Percentiles rank a stretch among this genome's conserved stretches.
Evolutionary conservation across 2,888 invertebrate species (phyloP).

Genomic region (Caenorhabditis angaria): DNA sequence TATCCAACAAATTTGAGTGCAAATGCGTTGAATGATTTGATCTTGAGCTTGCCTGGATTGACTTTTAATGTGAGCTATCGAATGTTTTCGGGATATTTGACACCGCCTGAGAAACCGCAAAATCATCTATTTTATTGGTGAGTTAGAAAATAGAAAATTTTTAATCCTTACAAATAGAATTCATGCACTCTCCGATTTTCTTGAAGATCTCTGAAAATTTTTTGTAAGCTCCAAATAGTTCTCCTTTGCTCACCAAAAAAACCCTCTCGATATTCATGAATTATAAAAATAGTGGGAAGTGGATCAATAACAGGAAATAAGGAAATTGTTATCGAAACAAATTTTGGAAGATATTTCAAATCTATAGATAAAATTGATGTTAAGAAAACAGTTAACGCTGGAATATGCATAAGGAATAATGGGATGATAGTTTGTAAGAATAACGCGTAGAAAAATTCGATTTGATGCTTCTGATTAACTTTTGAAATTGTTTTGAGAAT

Average conservation of each 20-base stretch:
- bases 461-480: no score
- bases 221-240: neutral
- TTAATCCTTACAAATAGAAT: neutral
- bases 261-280: neutral
- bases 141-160: neutral
- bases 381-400: neutral
- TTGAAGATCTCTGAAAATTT: no score
- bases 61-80: conserved; percentile 44
- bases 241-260: neutral
- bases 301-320: neutral
- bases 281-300: neutral
- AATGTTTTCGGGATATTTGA: conserved; percentile 54
- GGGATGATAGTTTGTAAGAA: no score
- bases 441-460: no score
- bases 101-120: conserved; percentile 31
- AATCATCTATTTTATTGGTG: conserved; percentile 51
- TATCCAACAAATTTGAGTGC: conserved; percentile 33
- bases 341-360: neutral
- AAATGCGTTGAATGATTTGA: conserved; percentile 36
- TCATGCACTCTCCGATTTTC: neutral
- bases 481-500: no score
- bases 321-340: neutral
- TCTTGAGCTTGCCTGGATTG: conserved; percentile 42
- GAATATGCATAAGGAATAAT: no score
- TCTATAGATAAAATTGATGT: neutral